Conservation (phyloP, 2,888 invertebrate genomes). For the Pedicia rivosa region DNA sequence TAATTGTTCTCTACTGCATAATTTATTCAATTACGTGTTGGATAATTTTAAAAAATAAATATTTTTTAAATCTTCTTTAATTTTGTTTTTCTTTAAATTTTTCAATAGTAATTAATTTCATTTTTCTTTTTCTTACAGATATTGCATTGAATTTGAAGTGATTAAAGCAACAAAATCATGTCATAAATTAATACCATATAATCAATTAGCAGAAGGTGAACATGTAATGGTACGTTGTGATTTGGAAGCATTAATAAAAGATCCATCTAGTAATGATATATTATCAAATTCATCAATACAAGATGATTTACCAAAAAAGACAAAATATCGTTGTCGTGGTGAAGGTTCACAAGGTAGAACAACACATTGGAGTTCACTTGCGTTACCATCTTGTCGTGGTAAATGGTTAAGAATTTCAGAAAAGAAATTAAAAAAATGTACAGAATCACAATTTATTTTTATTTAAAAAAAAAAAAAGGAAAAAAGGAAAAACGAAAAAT, state of each 20-base stretch:
- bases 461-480: too few relatives aligned
- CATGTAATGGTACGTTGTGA: conserved; percentile 71
- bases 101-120: too few relatives aligned
- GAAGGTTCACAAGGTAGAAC: conserved; percentile 61
- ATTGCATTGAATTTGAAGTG: conserved; percentile 74
- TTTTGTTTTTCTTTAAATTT: too few relatives aligned
- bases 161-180: conserved; percentile 69
- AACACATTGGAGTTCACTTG: conserved; percentile 70
- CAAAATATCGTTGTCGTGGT: conserved; percentile 48
- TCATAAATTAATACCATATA: conserved; percentile 55
- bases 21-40: too few relatives aligned
- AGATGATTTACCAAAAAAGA: conserved; percentile 7
- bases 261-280: conserved; percentile 14
- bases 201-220: conserved; percentile 56
- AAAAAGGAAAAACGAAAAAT: too few relatives aligned
- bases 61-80: too few relatives aligned
- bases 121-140: conserved; percentile 43
- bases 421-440: conserved; percentile 28
- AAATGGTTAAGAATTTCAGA: conserved; percentile 58
- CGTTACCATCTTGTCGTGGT: conserved; percentile 76
- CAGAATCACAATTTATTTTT: conserved; percentile 29
- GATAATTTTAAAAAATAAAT: too few relatives aligned
- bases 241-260: conserved; percentile 53
- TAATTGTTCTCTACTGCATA: too few relatives aligned
- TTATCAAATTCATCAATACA: conserved; percentile 14